Evolutionary conservation across 2,797 vertebrate species (phyloP), one percentile per base, ranked within the genome.

Genomic region (Schizothorax lantsangensis): DNA sequence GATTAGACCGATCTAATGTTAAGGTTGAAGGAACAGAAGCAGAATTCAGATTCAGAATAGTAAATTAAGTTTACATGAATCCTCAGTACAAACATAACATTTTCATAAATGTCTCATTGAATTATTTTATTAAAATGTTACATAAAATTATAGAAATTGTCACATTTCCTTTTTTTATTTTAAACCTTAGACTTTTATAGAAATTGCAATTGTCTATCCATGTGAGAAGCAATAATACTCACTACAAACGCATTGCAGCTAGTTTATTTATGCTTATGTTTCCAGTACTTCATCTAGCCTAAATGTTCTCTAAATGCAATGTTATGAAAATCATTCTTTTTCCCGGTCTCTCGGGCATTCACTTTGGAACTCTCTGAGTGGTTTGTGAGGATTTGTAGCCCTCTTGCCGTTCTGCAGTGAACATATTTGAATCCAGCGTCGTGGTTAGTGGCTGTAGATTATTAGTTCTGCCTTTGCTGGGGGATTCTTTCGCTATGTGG

Each of bases 361-460:
- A 8, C 52, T 80, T 47, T 80, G 77, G 40, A 59, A 45, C 26
- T 45, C 36, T 69, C 64, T 10, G 21, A 59, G 38, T 71, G 75
- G 49, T 79, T 85, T 85, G 26, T 0, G 21, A 23, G 12, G 82
- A 68, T 80, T 57, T 81, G 40, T 80, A 79, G 68, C 74, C n/a
- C 66, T 52, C 45, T 38, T 49, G 23, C 66, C 19, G 3, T 80
- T 72, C 23, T 62, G 8, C 52, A 85, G 36, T 57, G 66, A 79
- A 81, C 95, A 82, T 73, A 90, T 93, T 92, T 94, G 79, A 95
- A 91, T 91, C 89, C 87, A 92, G 88, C 89, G 84, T 88, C 3
- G 84, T 94, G 92, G 94, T 95, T 94, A 94, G 91, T 94, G 94
- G 92, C 92, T 92, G 89, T 91, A 68, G 88, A 91, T 92, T 89